Conservation (phyloP, 2,113 vertebrate genomes). For the Indicator maculatus region DNA sequence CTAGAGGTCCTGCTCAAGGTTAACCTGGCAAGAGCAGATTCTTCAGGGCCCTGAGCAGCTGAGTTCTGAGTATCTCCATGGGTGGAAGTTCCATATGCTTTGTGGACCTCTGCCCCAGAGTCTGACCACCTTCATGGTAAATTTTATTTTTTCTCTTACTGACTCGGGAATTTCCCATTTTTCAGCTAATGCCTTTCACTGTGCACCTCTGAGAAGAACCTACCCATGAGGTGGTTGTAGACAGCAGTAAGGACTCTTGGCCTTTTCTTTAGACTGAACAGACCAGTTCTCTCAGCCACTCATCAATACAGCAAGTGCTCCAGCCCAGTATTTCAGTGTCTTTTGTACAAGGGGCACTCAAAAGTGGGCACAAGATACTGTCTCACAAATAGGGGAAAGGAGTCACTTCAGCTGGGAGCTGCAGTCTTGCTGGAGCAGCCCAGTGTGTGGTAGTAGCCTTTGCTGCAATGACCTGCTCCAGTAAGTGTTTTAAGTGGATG, state of each 20-base stretch:
- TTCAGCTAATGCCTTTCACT: neutral
- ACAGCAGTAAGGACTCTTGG: neutral
- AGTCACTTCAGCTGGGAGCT: neutral
- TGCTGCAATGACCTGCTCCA: neutral
- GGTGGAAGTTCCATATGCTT: neutral
- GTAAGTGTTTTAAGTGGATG: rapidly evolving
- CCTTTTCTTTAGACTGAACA: neutral
- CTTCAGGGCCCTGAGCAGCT: neutral
- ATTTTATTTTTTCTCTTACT: neutral
- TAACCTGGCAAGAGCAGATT: neutral
- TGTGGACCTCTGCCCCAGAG: neutral
- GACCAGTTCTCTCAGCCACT: neutral
- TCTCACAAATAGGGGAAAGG: neutral
- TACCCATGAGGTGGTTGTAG: neutral
- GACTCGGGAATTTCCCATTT: neutral
- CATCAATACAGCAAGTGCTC: neutral
- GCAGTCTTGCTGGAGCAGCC: neutral
- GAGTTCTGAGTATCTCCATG: neutral
- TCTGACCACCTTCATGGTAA: neutral
- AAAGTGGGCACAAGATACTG: neutral
- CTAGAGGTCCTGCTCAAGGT: neutral
- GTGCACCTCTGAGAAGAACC: neutral
- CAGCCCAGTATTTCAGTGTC: neutral
- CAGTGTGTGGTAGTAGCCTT: neutral
- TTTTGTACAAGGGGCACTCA: neutral